A percentile compares a stretch with the other conserved stretches of the same genome.
phyloP scores from a whole-genome alignment of 1,140 invertebrate genomes.

The Leguminivora glycinivorella region DNA sequence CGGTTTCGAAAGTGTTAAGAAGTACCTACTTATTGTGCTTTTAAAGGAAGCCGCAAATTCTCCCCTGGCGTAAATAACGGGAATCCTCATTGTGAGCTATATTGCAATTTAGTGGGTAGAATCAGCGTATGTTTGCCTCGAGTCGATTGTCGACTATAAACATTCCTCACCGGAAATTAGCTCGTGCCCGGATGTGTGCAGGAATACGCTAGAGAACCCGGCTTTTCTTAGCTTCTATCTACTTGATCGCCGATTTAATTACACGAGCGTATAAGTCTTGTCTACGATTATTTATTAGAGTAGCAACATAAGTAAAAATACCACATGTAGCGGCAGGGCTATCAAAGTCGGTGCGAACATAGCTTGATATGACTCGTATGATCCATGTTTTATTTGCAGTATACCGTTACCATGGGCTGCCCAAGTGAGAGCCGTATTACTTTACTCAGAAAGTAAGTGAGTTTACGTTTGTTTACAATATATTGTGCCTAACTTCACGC shows the following conservation, averaged over 20 bases:
- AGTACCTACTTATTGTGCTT: too few species aligned
- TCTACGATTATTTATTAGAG: not conserved
- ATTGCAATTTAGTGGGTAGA: conserved; percentile 14
- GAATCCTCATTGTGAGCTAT: not conserved
- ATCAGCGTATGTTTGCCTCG: conserved; percentile 53
- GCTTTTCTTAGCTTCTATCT: conserved; percentile 39
- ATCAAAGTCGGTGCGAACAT: too few species aligned
- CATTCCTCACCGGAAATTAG: conserved; percentile 68
- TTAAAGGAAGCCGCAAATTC: not conserved
- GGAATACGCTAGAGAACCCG: conserved; percentile 35
- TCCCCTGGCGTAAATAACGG: not conserved
- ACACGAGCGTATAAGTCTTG: not conserved
- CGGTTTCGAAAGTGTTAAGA: too few species aligned
- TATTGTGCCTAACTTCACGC: too few species aligned
- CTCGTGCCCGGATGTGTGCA: conserved; percentile 57
- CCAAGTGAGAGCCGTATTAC: too few species aligned
- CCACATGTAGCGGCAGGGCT: too few species aligned
- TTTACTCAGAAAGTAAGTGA: too few species aligned
- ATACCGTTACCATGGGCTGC: too few species aligned
- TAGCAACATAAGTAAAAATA: too few species aligned
- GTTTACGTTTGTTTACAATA: too few species aligned
- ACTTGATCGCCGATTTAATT: conserved; percentile 23
- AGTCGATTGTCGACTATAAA: conserved; percentile 64
- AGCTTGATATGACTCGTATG: too few species aligned
- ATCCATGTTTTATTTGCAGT: too few species aligned